These are phyloP conservation scores for Drosophila insularis DNA, from an alignment of 1,140 invertebrate species.

Conservation along the genomic window DNA sequence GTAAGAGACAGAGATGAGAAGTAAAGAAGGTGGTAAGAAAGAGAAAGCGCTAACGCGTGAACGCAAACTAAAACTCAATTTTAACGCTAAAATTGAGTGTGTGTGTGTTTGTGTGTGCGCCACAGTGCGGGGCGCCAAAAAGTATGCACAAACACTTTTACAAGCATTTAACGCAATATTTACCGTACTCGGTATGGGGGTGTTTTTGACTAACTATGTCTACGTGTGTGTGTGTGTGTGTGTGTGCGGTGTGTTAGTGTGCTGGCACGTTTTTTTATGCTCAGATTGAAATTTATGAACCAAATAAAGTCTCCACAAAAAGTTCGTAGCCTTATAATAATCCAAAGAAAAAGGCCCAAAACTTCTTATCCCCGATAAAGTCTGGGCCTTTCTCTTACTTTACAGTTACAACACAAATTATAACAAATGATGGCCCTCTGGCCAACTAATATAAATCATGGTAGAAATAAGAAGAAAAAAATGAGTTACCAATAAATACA, in stretches of 20 bases:
- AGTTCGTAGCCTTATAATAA: slow-evolving; percentile 21
- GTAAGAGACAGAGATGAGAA: neutral
- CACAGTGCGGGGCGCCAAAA: slow-evolving; percentile 42
- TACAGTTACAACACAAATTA: slow-evolving; percentile 68
- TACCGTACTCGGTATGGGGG: slow-evolving; percentile 2
- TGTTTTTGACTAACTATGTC: slow-evolving; percentile 7
- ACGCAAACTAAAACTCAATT: slow-evolving; percentile 68
- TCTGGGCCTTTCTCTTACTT: slow-evolving; percentile 43
- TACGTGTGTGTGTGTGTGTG: slow-evolving; percentile 8
- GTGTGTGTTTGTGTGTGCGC: slow-evolving; percentile 13
- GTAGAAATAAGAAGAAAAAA: slow-evolving; percentile 20
- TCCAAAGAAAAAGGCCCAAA: slow-evolving; percentile 15
- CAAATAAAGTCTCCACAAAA: slow-evolving; percentile 27
- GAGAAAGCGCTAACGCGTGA: slow-evolving; percentile 53
- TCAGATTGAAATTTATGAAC: slow-evolving; percentile 68
- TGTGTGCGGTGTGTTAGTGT: slow-evolving; percentile 11
- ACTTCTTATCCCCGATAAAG: slow-evolving; percentile 52
- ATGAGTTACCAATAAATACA: neutral
- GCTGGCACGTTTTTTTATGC: slow-evolving; percentile 11
- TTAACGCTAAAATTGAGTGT: slow-evolving; percentile 50
- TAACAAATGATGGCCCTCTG: slow-evolving; percentile 70
- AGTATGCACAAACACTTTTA: slow-evolving; percentile 54
- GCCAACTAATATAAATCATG: slow-evolving; percentile 68
- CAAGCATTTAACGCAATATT: slow-evolving; percentile 53
- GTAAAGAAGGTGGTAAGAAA: slow-evolving; percentile 12